Percentiles rank a stretch among this genome's conserved stretches.
These are phyloP conservation scores for Tiliacea citrago DNA, from an alignment of 2,888 invertebrate genomes.

Conservation along the genomic window DNA sequence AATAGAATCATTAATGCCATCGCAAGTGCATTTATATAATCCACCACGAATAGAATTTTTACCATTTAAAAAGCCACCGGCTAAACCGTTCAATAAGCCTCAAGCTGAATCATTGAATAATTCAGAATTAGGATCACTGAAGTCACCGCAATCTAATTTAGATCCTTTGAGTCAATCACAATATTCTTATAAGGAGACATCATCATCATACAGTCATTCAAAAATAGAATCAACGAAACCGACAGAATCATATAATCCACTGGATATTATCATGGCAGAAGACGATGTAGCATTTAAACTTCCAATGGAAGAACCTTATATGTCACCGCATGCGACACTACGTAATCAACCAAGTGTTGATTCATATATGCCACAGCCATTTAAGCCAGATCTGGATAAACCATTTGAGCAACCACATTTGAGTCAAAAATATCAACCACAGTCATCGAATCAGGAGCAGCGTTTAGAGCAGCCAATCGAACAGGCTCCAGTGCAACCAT, in stretches of 20 bases:
- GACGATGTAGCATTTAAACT: constrained; percentile 19
- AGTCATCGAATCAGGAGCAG: neutral
- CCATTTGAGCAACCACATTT: neutral
- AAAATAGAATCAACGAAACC: constrained; percentile 17
- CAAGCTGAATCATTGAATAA: constrained; percentile 1
- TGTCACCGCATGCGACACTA: neutral
- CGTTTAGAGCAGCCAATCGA: neutral
- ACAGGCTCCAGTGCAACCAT: neutral
- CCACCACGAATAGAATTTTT: too few species aligned
- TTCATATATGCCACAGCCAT: neutral
- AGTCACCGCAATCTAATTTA: neutral
- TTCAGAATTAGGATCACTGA: constrained; percentile 17
- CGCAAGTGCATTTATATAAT: too few species aligned
- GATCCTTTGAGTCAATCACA: constrained; percentile 1
- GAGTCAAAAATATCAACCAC: constrained; percentile 5
- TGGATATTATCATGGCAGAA: constrained; percentile 43
- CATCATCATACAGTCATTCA: neutral
- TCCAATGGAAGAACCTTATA: constrained; percentile 12
- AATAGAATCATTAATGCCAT: too few species aligned
- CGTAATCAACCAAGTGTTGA: constrained; percentile 8
- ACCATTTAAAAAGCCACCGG: neutral
- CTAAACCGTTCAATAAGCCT: neutral
- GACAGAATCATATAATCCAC: constrained; percentile 30
- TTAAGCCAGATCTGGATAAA: constrained; percentile 2
- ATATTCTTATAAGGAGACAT: constrained; percentile 17